phyloP scores from a whole-genome alignment of 2,113 vertebrate genomes.

The Nestor notabilis region DNA sequence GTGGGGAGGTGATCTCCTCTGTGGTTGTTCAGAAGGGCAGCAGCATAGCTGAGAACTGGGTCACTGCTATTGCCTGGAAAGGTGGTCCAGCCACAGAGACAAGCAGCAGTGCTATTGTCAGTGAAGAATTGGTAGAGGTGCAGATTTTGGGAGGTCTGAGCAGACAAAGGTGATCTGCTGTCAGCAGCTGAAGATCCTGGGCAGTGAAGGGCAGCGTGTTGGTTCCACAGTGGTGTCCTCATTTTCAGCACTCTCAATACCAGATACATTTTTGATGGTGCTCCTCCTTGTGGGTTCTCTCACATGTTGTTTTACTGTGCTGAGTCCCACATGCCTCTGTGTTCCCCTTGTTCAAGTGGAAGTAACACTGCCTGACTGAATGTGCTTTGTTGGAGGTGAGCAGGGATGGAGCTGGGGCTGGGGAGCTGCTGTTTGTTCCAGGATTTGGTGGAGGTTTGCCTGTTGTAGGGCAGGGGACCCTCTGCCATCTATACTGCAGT shows the following conservation, averaged over 20 bases:
- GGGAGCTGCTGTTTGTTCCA: neutral
- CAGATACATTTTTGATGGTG: accelerated
- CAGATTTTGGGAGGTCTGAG: neutral
- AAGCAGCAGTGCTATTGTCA: neutral
- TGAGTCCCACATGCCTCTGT: neutral
- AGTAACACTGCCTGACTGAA: accelerated
- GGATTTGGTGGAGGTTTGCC: neutral
- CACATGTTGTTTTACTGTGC: neutral
- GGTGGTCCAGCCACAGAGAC: neutral
- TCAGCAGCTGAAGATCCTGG: neutral
- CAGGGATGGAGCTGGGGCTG: neutral
- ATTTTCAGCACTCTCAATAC: neutral
- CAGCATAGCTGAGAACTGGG: neutral
- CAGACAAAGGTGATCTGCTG: neutral
- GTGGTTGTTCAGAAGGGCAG: neutral
- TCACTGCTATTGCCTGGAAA: neutral
- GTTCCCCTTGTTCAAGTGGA: neutral
- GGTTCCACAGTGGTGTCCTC: neutral
- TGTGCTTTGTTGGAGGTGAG: neutral
- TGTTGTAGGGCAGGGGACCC: accelerated
- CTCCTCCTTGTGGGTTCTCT: accelerated
- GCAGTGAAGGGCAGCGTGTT: accelerated
- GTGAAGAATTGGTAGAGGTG: neutral
- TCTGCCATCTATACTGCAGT: neutral
- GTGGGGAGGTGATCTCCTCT: neutral